Percentiles rank a stretch among this genome's conserved stretches.
Evolutionary conservation across 2,888 invertebrate genomes (phyloP).

Genomic region (Biston betularia): DNA sequence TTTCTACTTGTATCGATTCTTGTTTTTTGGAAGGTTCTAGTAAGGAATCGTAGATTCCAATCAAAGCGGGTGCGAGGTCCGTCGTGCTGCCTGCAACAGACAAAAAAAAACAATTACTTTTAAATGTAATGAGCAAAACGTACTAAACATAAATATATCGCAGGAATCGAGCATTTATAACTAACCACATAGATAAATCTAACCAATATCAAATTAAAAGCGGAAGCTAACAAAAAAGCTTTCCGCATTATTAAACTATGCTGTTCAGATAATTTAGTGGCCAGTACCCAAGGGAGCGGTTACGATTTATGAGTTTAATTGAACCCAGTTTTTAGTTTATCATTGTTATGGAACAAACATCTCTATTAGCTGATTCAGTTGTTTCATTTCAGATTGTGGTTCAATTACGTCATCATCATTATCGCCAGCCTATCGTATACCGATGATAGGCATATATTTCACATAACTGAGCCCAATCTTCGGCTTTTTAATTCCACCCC

Average conservation of each 20-base stretch:
- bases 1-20: constrained; percentile 67
- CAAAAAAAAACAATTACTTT: constrained; percentile 46
- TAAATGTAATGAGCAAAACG: too few relatives aligned
- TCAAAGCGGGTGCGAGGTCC: constrained; percentile 93
- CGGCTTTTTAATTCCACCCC: too few relatives aligned
- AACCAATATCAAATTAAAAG: constrained; percentile 20
- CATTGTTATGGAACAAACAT: not conserved
- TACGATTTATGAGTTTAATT: constrained; percentile 28
- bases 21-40: constrained; percentile 79
- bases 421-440: too few relatives aligned
- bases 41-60: constrained; percentile 95
- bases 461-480: too few relatives aligned
- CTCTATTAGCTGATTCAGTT: too few relatives aligned
- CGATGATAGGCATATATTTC: too few relatives aligned
- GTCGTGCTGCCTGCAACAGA: constrained; percentile 92
- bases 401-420: too few relatives aligned
- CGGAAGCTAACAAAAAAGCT: constrained; percentile 59
- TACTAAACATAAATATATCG: too few relatives aligned
- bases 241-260: constrained; percentile 60
- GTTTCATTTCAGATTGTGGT: too few relatives aligned
- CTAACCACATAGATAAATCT: constrained; percentile 1
- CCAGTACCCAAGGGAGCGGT: constrained; percentile 30
- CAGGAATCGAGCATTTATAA: not conserved
- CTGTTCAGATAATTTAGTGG: constrained; percentile 32
- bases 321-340: constrained; percentile 20